Percentiles rank a stretch among this genome's conserved stretches.
These are phyloP conservation scores for Lasioglossum baleicum DNA, from an alignment of 1,140 invertebrate genomes.

Conservation along the genomic window DNA sequence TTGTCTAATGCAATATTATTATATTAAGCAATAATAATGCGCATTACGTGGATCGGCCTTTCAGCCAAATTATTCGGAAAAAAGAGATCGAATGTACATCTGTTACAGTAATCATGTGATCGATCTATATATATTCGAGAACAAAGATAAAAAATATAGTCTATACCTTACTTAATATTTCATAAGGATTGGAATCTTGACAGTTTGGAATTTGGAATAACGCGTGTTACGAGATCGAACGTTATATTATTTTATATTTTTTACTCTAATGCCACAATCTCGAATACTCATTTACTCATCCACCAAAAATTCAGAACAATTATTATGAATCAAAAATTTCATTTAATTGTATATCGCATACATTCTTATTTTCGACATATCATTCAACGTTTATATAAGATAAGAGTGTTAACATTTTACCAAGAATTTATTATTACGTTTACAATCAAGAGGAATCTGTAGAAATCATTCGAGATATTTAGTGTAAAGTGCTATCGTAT, in stretches of 20 bases:
- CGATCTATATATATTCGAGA: not conserved
- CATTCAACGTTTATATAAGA: not conserved
- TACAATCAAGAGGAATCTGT: not conserved
- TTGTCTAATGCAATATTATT: constrained; percentile 14
- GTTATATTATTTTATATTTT: constrained; percentile 4
- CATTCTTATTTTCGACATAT: not conserved
- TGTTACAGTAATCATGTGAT: not conserved
- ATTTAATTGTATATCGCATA: no score
- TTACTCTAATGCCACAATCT: not conserved
- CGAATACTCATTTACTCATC: not conserved
- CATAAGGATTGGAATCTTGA: not conserved
- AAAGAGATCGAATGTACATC: not conserved
- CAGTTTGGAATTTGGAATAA: not conserved
- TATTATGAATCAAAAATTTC: not conserved
- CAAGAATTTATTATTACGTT: constrained; percentile 13
- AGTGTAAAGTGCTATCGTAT: constrained; percentile 10
- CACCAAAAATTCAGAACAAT: not conserved
- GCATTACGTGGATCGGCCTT: not conserved
- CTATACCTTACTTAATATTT: not conserved
- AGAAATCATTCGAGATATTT: constrained; percentile 7
- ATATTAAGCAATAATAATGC: not conserved
- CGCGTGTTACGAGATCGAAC: not conserved
- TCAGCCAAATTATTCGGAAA: not conserved
- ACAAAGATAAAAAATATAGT: not conserved
- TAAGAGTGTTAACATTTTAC: constrained; percentile 4